phyloP scores from a whole-genome alignment of 2,113 vertebrate genomes.

The Trinectes maculatus region DNA sequence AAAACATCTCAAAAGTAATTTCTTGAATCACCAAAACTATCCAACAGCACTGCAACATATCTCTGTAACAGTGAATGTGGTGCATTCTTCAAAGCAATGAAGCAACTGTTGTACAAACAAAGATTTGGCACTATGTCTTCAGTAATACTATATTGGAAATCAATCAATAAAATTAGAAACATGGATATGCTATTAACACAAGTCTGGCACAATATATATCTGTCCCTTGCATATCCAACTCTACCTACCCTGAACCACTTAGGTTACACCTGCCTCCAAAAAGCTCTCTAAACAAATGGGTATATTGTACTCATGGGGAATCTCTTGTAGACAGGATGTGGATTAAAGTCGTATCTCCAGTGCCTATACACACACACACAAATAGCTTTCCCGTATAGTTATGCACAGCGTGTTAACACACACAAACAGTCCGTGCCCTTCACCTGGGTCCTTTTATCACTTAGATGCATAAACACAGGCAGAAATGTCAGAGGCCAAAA shows the following conservation, averaged over 20 bases:
- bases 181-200: too few relatives aligned
- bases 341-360: constrained; percentile 8
- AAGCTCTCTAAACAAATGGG: neutral
- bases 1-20: neutral
- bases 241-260: neutral
- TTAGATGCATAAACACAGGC: constrained; percentile 11
- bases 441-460: constrained; percentile 12
- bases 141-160: too few relatives aligned
- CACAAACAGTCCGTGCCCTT: neutral
- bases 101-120: neutral
- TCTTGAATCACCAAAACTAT: neutral
- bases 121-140: too few relatives aligned
- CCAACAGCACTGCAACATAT: neutral
- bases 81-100: neutral
- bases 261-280: neutral
- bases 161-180: too few relatives aligned
- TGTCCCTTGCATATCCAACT: neutral
- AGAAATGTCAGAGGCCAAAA: constrained; percentile 25
- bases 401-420: neutral
- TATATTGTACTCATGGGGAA: neutral
- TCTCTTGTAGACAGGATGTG: constrained; percentile 11
- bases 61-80: neutral
- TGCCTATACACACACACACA: neutral
- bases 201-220: neutral
- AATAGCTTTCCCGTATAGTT: neutral